Evolutionary conservation across 2,113 vertebrate genomes (phyloP), one percentile per base, ranked within the genome.

Genomic region (Urocitellus parryii): DNA sequence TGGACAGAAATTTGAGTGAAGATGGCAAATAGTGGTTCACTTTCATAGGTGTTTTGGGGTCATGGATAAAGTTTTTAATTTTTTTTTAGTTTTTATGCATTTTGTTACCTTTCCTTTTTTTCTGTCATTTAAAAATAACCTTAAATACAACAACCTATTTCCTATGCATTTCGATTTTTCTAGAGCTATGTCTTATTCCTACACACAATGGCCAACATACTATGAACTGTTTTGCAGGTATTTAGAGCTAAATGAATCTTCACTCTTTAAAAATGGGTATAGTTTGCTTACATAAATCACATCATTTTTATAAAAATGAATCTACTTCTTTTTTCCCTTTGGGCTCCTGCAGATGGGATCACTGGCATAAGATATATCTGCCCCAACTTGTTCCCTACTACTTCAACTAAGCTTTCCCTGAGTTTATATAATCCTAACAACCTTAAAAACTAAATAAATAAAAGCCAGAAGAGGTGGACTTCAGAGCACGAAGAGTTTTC

Each of bases 391-490:
- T 32, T 97, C 72, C 27, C 29, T 0, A 77, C 56, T 68, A 58
- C 0, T 0, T 96, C 51, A 90, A 72, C 88, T 11, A 77, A 94
- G 88, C 79, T 67, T 67, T 61, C 95, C 89, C 88, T 65, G 80
- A 92, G 81, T 94, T 95, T 90, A 37, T 95, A 61, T 95, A 93
- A 97, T 90, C 95, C 96, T 90, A 94, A 95, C 70, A 97, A 94
- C 78, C 81, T 56, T 95, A 96, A 95, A 95, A 97, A 91, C n/a
- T 74, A 97, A 95, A 96, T 86, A 95, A 92, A 92, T 76, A 95
- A 92, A 90, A 93, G 78, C 91, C 67, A 77, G 76, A 93, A 97
- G 81, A 82, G 76, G 48, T 95, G 65, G 73, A 93, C 86, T 97
- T 98, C 70, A 48, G 96, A 82, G 67, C 90, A 72, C 24, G 14